A percentile compares a stretch with the other conserved stretches of the same genome.
Evolutionary conservation across 2,797 vertebrate species (phyloP).

Genomic region (Danio aesculapii): DNA sequence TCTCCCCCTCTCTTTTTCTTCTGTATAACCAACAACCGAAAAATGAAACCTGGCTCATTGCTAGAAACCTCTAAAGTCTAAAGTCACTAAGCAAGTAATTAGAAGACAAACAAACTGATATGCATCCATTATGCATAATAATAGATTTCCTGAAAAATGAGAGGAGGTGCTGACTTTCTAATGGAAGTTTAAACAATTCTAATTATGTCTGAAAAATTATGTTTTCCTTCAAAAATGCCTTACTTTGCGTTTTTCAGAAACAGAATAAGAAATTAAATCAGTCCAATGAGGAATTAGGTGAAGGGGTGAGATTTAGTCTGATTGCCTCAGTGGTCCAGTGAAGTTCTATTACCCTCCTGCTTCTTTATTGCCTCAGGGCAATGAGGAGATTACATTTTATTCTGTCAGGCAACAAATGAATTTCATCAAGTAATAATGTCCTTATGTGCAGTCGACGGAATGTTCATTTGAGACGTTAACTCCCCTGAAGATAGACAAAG

Average conservation of each 20-base stretch:
- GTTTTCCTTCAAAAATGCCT: slow-evolving; percentile 16
- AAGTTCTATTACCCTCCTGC: slow-evolving; percentile 40
- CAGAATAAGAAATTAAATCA: slow-evolving; percentile 33
- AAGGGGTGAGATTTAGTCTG: slow-evolving; percentile 31
- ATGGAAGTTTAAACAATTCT: not conserved
- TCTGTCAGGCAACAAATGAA: slow-evolving; percentile 58
- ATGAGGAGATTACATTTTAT: slow-evolving; percentile 52
- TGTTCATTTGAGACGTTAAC: slow-evolving; percentile 63
- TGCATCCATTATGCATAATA: not conserved
- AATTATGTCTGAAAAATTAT: not conserved
- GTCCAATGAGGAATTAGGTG: slow-evolving; percentile 31
- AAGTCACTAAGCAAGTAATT: not conserved
- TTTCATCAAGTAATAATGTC: slow-evolving; percentile 65
- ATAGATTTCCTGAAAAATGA: not conserved
- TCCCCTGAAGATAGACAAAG: slow-evolving; percentile 18
- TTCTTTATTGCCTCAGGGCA: slow-evolving; percentile 30
- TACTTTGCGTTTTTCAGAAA: slow-evolving; percentile 31
- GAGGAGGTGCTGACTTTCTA: slow-evolving; percentile 22
- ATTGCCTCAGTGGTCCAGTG: slow-evolving; percentile 39
- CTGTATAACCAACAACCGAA: not conserved
- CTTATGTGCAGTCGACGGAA: slow-evolving; percentile 60
- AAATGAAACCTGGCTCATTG: not conserved
- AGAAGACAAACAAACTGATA: slow-evolving; percentile 3
- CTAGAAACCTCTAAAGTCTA: not conserved
- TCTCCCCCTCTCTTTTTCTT: too few relatives aligned